Evolutionary conservation across 2,113 vertebrate genomes (phyloP).

Genomic region (Rhizomys pruinosus): DNA sequence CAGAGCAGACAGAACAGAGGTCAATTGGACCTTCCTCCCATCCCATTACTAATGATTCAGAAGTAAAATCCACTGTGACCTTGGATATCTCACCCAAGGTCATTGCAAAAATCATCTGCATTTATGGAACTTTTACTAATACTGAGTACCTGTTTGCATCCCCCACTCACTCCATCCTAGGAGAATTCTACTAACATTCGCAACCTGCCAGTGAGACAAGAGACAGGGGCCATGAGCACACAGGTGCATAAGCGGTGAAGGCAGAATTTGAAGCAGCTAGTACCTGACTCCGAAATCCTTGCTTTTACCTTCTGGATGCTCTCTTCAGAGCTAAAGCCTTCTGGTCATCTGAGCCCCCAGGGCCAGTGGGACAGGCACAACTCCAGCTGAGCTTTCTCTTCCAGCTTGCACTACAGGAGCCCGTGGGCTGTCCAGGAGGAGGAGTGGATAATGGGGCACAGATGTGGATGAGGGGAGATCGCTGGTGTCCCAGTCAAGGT

Average conservation of each 20-base stretch:
- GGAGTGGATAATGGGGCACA: neutral
- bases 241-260: neutral
- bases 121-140: neutral
- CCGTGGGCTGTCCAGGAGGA: neutral
- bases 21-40: neutral
- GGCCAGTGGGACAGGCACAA: neutral
- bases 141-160: neutral
- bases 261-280: neutral
- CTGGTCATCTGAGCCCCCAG: neutral
- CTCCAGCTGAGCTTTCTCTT: neutral
- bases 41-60: neutral
- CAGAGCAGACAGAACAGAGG: neutral
- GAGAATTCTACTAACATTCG: neutral
- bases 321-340: neutral
- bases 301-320: neutral
- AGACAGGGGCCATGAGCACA: neutral
- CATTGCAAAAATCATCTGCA: conserved; percentile 1
- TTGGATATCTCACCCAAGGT: conserved; percentile 60
- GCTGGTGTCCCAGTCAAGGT: neutral
- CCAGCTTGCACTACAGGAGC: neutral
- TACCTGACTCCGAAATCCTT: neutral
- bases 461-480: neutral
- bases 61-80: conserved; percentile 59
- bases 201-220: neutral
- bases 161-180: neutral